Evolutionary conservation across 2,888 invertebrate species (phyloP).

Genomic region (Agrotis puta): DNA sequence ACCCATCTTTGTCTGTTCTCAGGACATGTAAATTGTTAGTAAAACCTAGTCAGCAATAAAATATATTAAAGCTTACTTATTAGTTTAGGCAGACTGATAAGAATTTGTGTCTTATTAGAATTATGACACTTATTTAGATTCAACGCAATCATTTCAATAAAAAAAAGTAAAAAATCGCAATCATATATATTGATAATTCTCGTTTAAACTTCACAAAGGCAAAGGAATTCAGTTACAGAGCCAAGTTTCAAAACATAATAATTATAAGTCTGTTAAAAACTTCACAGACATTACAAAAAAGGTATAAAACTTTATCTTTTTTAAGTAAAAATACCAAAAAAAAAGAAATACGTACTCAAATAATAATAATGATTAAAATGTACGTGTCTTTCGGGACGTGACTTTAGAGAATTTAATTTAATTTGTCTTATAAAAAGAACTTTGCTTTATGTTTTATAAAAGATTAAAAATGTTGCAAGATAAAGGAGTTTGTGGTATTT

Average conservation of each 20-base stretch:
- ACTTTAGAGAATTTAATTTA: slow-evolving; percentile 65
- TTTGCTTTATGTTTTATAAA: slow-evolving; percentile 55
- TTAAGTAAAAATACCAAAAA: slow-evolving; percentile 30
- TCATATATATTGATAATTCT: slow-evolving; percentile 40
- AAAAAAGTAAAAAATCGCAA: slow-evolving; percentile 18
- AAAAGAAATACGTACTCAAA: slow-evolving; percentile 46
- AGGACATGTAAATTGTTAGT: background rate
- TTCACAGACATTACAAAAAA: slow-evolving; percentile 63
- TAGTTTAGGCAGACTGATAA: background rate
- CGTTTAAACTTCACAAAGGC: slow-evolving; percentile 57
- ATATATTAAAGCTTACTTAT: background rate
- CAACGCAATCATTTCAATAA: background rate
- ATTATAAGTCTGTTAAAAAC: slow-evolving; percentile 61
- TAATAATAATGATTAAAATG: slow-evolving; percentile 66
- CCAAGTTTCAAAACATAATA: slow-evolving; percentile 57
- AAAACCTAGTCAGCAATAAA: background rate
- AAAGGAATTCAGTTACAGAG: slow-evolving; percentile 55
- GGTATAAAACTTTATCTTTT: slow-evolving; percentile 50
- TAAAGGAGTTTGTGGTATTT: slow-evolving; percentile 50
- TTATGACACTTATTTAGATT: background rate
- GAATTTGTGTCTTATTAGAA: background rate
- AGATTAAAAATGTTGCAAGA: slow-evolving; percentile 62
- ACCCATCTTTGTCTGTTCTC: background rate
- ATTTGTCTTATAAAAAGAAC: slow-evolving; percentile 64
- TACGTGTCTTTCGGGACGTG: slow-evolving; percentile 65